Percentiles rank a stretch among this genome's conserved stretches.
Conservation (phyloP, 1,140 invertebrate genomes). For the Manduca sexta region DNA sequence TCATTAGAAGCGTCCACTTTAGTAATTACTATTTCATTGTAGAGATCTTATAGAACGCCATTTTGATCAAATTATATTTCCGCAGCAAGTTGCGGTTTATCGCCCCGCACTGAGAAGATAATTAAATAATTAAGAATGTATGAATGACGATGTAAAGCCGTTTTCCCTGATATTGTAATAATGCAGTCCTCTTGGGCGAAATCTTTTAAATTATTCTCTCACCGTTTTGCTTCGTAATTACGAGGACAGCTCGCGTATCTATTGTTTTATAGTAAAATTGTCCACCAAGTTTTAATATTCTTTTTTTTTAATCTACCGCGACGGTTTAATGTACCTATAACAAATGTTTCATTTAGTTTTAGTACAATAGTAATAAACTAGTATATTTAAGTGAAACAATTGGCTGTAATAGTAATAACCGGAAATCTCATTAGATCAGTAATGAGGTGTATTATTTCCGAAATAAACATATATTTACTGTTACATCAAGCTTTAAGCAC, state of each 20-base stretch:
- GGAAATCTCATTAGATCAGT: too few species aligned
- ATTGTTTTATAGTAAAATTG: conserved; percentile 19
- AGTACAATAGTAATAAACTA: too few species aligned
- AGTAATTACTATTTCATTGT: conserved; percentile 42
- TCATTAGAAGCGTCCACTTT: conserved; percentile 8
- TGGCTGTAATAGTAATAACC: too few species aligned
- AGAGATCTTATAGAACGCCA: conserved; percentile 23
- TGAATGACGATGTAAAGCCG: conserved; percentile 66
- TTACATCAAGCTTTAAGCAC: too few species aligned
- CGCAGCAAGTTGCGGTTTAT: conserved; percentile 26
- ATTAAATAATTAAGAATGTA: conserved; percentile 72
- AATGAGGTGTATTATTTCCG: too few species aligned
- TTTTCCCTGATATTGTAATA: conserved; percentile 67
- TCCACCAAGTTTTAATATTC: too few species aligned
- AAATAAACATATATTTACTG: too few species aligned
- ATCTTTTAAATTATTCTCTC: conserved; percentile 71
- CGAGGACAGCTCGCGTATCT: conserved; percentile 37
- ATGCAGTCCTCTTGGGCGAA: conserved; percentile 66
- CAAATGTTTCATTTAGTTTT: too few species aligned
- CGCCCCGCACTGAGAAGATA: conserved; percentile 61
- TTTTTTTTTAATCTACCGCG: too few species aligned
- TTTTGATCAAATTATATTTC: conserved; percentile 64
- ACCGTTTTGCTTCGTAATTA: conserved; percentile 55
- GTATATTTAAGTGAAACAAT: too few species aligned
- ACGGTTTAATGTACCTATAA: too few species aligned